Percentiles rank a stretch among this genome's conserved stretches.
Conservation (phyloP, 2,113 vertebrate genomes). For the Toxotes chatareus region DNA sequence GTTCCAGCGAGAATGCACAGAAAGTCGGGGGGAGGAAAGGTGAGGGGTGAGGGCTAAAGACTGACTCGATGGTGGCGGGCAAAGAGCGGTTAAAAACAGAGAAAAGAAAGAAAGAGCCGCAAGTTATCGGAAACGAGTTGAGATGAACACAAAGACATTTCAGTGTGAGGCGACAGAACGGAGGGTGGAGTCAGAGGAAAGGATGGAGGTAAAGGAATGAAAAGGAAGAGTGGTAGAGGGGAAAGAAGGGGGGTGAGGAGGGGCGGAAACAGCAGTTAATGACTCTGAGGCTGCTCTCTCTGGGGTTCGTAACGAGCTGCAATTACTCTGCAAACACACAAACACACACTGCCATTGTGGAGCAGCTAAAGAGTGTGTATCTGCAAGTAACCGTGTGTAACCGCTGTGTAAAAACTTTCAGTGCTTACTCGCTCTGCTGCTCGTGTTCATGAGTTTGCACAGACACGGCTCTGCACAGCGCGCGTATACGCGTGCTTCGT, state of each 20-base stretch:
- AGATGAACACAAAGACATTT: slow-evolving; percentile 12
- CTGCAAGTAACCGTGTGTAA: background rate
- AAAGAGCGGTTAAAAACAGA: background rate
- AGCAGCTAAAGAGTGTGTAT: background rate
- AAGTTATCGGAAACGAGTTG: background rate
- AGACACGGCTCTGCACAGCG: background rate
- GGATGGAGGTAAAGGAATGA: background rate
- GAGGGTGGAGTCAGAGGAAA: background rate
- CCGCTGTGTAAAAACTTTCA: background rate
- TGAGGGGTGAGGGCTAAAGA: background rate
- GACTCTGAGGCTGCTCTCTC: slow-evolving; percentile 64
- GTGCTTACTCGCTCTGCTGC: background rate
- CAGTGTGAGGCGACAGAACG: background rate
- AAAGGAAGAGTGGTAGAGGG: background rate
- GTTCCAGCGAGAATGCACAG: slow-evolving; percentile 54
- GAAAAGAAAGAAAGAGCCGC: background rate
- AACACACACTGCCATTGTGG: slow-evolving; percentile 7
- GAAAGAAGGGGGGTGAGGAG: slow-evolving; percentile 2
- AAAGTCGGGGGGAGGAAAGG: slow-evolving; percentile 13
- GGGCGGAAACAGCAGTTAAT: slow-evolving; percentile 76
- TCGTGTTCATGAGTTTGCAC: slow-evolving; percentile 11
- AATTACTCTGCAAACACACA: slow-evolving; percentile 70
- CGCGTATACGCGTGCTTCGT: slow-evolving; percentile 3
- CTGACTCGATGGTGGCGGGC: slow-evolving; percentile 2
- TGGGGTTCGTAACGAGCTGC: slow-evolving; percentile 68